Evolutionary conservation across 2,797 vertebrate species (phyloP).

Genomic region (Microhierax caerulescens): DNA sequence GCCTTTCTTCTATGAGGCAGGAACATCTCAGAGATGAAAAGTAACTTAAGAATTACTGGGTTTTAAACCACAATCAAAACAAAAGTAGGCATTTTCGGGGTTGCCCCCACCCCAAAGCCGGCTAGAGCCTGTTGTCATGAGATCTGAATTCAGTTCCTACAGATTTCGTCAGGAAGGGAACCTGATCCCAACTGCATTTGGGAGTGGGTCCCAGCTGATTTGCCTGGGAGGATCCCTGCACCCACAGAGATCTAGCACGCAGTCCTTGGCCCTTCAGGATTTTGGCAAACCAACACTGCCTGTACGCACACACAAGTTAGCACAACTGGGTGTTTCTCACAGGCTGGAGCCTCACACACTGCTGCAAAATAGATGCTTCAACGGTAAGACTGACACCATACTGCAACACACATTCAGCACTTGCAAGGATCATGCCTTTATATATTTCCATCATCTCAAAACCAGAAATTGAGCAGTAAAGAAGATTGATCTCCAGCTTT

Average conservation of each 20-base stretch:
- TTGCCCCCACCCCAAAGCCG: neutral
- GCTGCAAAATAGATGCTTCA: neutral
- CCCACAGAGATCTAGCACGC: neutral
- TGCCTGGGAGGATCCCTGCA: neutral
- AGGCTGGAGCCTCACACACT: neutral
- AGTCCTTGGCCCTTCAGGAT: neutral
- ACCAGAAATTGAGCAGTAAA: neutral
- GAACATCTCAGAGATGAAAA: neutral
- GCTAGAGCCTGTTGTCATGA: neutral
- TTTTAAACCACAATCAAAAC: neutral
- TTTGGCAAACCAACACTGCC: neutral
- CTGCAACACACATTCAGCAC: accelerated
- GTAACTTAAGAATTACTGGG: neutral
- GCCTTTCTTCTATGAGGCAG: neutral
- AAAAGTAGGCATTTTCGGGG: neutral
- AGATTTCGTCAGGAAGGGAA: neutral
- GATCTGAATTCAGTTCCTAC: neutral
- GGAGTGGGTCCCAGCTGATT: neutral
- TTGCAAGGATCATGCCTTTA: neutral
- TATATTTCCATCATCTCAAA: neutral
- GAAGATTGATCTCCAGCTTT: neutral
- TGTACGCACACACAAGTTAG: accelerated
- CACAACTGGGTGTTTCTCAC: neutral
- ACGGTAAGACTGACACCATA: neutral
- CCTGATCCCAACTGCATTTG: neutral